Evolutionary conservation across 2,113 vertebrate species (phyloP).

Genomic region (Myiozetetes cayanensis): DNA sequence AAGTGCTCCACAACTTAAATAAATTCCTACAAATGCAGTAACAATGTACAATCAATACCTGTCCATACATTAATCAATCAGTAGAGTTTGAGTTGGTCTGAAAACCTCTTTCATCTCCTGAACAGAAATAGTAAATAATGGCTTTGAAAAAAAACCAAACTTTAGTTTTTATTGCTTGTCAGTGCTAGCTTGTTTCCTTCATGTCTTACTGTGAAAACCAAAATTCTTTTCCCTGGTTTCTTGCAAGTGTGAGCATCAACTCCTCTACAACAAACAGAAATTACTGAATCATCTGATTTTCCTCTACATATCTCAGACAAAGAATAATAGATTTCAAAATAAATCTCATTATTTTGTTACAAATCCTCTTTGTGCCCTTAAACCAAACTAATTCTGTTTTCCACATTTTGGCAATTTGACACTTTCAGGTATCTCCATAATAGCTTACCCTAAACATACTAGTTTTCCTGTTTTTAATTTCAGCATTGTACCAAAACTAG

Average conservation of each 20-base stretch:
- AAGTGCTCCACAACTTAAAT: not conserved
- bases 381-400: not conserved
- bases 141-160: not conserved
- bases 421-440: not conserved
- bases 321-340: not conserved
- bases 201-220: not conserved
- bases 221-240: not conserved
- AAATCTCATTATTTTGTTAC: not conserved
- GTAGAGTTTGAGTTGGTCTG: not conserved
- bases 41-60: not conserved
- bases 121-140: not conserved
- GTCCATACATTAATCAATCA: not conserved
- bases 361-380: not conserved
- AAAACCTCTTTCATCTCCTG: not conserved
- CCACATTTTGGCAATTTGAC: not conserved
- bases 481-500: not conserved
- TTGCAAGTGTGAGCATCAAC: not conserved
- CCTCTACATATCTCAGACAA: not conserved
- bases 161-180: not conserved
- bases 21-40: not conserved
- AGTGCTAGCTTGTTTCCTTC: not conserved
- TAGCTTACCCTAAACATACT: not conserved
- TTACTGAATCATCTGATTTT: not conserved
- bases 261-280: not conserved
- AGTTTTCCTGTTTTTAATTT: not conserved